A percentile compares a stretch with the other conserved stretches of the same genome.
phyloP scores from a whole-genome alignment of 2,113 vertebrate species.

The Thryonomys swinderianus region DNA sequence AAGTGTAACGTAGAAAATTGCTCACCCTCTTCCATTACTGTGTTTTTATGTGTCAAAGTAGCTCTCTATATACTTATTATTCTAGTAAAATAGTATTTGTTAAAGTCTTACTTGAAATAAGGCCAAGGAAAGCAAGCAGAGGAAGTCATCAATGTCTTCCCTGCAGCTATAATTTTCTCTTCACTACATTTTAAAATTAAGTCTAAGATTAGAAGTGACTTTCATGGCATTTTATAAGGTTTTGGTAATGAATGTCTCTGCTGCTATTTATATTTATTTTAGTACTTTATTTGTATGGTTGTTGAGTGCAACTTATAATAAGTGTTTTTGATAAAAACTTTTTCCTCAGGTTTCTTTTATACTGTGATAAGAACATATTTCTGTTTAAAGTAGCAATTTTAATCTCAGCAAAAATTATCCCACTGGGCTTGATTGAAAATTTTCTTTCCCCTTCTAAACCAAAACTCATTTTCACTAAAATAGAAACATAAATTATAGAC shows the following conservation, averaged over 20 bases:
- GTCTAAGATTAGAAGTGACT: not conserved
- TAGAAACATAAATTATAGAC: not conserved
- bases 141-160: not conserved
- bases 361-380: conserved; percentile 43
- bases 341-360: not conserved
- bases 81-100: conserved; percentile 8
- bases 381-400: conserved; percentile 24
- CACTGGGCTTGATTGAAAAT: not conserved
- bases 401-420: not conserved
- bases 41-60: not conserved
- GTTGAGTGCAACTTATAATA: not conserved
- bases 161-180: conserved; percentile 48
- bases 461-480: not conserved
- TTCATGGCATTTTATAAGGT: conserved; percentile 1
- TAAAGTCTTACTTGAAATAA: conserved; percentile 34
- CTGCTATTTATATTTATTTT: conserved; percentile 20
- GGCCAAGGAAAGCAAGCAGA: not conserved
- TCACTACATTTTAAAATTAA: conserved; percentile 31
- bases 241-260: not conserved
- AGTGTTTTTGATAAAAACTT: conserved; percentile 1
- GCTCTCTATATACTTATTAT: conserved; percentile 13
- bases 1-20: conserved; percentile 22
- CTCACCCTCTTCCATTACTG: not conserved
- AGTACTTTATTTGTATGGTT: not conserved
- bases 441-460: conserved; percentile 8